phyloP scores from a whole-genome alignment of 2,113 vertebrate species.

The Sebastes schlegelii region DNA sequence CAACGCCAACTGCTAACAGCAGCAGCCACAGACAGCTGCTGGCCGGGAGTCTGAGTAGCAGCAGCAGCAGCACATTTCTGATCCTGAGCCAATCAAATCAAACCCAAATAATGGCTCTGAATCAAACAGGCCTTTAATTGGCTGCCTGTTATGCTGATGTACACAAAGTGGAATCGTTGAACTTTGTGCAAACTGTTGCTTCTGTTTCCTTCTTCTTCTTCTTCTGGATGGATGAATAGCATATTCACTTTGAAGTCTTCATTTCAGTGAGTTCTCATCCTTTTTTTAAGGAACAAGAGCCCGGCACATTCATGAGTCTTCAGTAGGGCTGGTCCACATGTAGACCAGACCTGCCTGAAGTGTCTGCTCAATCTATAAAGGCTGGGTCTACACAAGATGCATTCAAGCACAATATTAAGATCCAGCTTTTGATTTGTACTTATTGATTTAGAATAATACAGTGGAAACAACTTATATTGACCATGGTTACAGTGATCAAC shows the following conservation, averaged over 20 bases:
- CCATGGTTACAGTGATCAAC: no score
- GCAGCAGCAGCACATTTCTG: conserved; percentile 9
- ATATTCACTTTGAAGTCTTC: neutral
- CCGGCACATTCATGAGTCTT: neutral
- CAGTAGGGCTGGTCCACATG: neutral
- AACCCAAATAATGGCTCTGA: conserved; percentile 31
- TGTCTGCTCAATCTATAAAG: neutral
- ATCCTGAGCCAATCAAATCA: conserved; percentile 43
- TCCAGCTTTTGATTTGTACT: neutral
- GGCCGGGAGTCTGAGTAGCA: conserved; percentile 27
- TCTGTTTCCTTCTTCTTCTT: conserved; percentile 1
- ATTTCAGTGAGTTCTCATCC: neutral
- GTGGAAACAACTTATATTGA: no score
- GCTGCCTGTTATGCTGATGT: neutral
- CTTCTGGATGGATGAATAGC: neutral
- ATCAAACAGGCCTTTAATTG: conserved; percentile 24
- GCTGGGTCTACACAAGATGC: neutral
- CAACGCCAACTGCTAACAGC: conserved; percentile 38
- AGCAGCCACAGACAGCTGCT: conserved; percentile 30
- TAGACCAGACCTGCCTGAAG: neutral
- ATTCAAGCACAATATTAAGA: neutral
- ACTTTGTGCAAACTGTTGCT: neutral
- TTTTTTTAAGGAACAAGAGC: neutral
- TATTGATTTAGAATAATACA: neutral
- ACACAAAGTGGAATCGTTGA: neutral